These are phyloP conservation scores for Nothobranchius kuhntae DNA, from an alignment of 2,113 vertebrate genomes.

Conservation along the genomic window DNA sequence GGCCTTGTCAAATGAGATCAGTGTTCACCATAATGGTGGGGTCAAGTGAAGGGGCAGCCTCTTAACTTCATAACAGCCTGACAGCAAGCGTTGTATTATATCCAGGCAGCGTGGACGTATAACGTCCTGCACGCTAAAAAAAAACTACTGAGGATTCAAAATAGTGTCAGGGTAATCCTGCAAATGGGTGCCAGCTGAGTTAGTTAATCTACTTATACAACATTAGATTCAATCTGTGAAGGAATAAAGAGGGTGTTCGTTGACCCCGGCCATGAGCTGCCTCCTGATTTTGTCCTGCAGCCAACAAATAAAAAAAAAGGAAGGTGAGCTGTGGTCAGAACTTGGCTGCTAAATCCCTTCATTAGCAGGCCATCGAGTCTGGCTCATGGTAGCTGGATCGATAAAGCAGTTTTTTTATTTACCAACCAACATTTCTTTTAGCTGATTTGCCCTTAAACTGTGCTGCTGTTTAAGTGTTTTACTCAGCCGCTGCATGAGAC, in stretches of 20 bases:
- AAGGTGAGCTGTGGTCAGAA: constrained; percentile 59
- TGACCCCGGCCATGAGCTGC: constrained; percentile 62
- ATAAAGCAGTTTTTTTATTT: constrained; percentile 83
- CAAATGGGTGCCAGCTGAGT: constrained; percentile 54
- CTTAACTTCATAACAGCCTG: constrained; percentile 77
- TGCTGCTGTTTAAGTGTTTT: constrained; percentile 86
- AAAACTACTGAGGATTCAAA: constrained; percentile 45
- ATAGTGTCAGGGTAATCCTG: constrained; percentile 49
- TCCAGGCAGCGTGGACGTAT: constrained; percentile 44
- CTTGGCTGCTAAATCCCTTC: constrained; percentile 73
- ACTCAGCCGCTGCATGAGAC: constrained; percentile 83
- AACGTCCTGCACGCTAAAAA: background rate
- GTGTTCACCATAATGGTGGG: constrained; percentile 79
- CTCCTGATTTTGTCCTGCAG: background rate
- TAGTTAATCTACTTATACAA: constrained; percentile 66
- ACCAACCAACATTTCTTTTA: constrained; percentile 83
- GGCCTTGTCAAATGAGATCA: constrained; percentile 84
- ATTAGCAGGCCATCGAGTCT: constrained; percentile 69
- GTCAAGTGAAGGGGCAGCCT: constrained; percentile 82
- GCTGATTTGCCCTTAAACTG: constrained; percentile 80
- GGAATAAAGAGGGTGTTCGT: constrained; percentile 55
- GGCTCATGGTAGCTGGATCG: constrained; percentile 76
- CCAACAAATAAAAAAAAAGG: constrained; percentile 17
- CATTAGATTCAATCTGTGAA: constrained; percentile 64
- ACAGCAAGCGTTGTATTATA: constrained; percentile 66